Evolutionary conservation across 2,797 vertebrate species (phyloP).

Genomic region (Myotis vivesi): DNA sequence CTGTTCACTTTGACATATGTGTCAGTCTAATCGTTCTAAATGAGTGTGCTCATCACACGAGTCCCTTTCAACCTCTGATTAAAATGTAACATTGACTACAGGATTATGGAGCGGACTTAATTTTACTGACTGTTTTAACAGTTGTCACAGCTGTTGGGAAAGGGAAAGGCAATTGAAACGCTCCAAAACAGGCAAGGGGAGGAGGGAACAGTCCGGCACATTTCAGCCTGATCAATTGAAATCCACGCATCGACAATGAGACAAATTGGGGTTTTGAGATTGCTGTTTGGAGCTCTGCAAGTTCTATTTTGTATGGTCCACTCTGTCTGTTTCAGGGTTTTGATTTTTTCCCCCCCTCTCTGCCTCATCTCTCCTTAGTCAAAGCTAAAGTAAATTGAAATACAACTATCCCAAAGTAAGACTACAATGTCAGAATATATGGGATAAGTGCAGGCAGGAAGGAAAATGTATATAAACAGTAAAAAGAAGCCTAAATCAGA

Average conservation of each 20-base stretch:
- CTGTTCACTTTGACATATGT: slow-evolving; percentile 85
- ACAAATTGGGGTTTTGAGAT: slow-evolving; percentile 68
- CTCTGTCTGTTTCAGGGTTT: slow-evolving; percentile 63
- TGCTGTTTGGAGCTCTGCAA: background rate
- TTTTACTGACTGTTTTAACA: slow-evolving; percentile 91
- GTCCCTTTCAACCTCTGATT: slow-evolving; percentile 88
- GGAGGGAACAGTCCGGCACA: slow-evolving; percentile 72
- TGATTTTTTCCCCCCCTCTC: background rate
- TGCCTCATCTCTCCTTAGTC: slow-evolving; percentile 30
- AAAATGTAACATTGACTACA: slow-evolving; percentile 89
- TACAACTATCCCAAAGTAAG: slow-evolving; percentile 55
- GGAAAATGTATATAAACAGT: slow-evolving; percentile 39
- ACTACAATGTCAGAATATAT: background rate
- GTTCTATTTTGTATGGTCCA: slow-evolving; percentile 70
- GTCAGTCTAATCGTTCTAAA: slow-evolving; percentile 86
- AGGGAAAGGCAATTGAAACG: slow-evolving; percentile 86
- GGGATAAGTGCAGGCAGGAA: slow-evolving; percentile 36
- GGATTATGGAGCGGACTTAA: slow-evolving; percentile 89
- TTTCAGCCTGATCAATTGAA: slow-evolving; percentile 74
- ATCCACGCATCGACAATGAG: slow-evolving; percentile 67
- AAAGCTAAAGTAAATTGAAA: slow-evolving; percentile 51
- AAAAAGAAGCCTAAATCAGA: background rate
- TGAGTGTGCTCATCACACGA: slow-evolving; percentile 82
- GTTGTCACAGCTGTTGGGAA: slow-evolving; percentile 90
- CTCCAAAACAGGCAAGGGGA: slow-evolving; percentile 75